Evolutionary conservation across 1,140 invertebrate genomes (phyloP), one percentile per base, ranked within the genome.

Genomic region (Zaprionus capensis): DNA sequence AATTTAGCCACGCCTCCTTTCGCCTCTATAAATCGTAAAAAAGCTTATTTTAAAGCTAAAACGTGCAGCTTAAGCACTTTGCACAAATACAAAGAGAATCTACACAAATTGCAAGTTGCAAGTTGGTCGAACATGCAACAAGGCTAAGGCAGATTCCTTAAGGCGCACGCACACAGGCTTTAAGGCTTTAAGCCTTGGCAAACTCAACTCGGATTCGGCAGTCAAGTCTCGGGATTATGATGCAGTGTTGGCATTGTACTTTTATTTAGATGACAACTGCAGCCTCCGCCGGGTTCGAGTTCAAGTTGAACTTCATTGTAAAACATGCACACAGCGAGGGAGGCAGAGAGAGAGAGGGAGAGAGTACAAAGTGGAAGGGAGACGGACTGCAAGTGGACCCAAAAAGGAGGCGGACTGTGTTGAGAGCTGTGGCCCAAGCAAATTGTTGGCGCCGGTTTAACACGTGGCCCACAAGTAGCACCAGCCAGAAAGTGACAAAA

Each of bases 251-350:
- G 53, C 56, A 46, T 57, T 68, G 36, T 68, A 34, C 41, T 49
- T 68, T 57, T 59, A 59, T 69, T 49, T 58, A 61, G 55, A 58
- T 38, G 55, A 31, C 38, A 68, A 58, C 17, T 58, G 65, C 65
- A 68, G 65, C 26, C 63, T 44, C 11, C 51, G n/a, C 38, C 6
- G n/a, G 24, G 53, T 31, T 28, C 14, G 53, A 56, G 24, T 28
- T 56, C 53, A 56, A 28, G 53, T 26, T 56, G 53, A 62, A 31
- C 59, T 49, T 62, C 53, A 57, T 56, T 56, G 53, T 28, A 65
- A 41, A 34, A n/a, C 46, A 64, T 20, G 24, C 53, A 26, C 26
- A 56, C 12, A 28, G 22, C 24, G 15, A 26, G 24, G 14, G 53
- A 55, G 53, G 6, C 3, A 6, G 17, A 53, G 31, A 14, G 9